Evolutionary conservation across 2,797 vertebrate genomes (phyloP).

Genomic region (Poecilia wingei): DNA sequence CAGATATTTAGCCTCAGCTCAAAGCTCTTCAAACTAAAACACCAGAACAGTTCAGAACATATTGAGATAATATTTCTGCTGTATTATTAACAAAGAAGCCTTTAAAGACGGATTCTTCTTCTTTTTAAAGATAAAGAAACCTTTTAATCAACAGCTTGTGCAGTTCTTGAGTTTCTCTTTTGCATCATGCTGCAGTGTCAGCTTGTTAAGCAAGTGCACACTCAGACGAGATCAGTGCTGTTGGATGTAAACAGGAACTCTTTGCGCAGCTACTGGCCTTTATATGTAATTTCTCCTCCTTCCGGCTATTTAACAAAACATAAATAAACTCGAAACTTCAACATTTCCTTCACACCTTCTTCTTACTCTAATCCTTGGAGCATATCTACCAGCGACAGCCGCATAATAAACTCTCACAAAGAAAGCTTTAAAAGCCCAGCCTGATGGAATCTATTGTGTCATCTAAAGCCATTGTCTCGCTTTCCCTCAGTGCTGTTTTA

Average conservation of each 20-base stretch:
- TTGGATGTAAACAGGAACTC: neutral
- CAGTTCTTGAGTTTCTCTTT: neutral
- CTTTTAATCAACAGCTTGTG: neutral
- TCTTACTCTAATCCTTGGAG: constrained; percentile 65
- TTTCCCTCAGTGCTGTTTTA: constrained; percentile 13
- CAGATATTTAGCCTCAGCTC: neutral
- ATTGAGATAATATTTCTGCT: neutral
- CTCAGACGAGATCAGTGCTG: neutral
- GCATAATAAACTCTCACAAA: constrained; percentile 67
- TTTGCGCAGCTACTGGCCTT: constrained; percentile 11
- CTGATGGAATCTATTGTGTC: constrained; percentile 38
- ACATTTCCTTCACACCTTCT: constrained; percentile 49
- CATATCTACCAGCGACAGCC: constrained; percentile 51
- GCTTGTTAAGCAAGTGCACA: neutral
- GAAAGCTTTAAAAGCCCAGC: constrained; percentile 57
- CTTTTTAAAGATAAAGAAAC: neutral
- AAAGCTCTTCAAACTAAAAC: neutral
- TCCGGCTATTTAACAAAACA: constrained; percentile 42
- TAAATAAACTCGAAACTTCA: constrained; percentile 37
- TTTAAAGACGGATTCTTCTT: no score
- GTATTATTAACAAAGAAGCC: constrained; percentile 5
- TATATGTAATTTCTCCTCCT: constrained; percentile 7
- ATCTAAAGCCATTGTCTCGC: constrained; percentile 40
- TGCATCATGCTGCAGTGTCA: neutral
- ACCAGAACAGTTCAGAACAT: neutral